Base-by-base conservation (phyloP, 92 coral and sea anemone genomes). In the Bergia sp. region DNA sequence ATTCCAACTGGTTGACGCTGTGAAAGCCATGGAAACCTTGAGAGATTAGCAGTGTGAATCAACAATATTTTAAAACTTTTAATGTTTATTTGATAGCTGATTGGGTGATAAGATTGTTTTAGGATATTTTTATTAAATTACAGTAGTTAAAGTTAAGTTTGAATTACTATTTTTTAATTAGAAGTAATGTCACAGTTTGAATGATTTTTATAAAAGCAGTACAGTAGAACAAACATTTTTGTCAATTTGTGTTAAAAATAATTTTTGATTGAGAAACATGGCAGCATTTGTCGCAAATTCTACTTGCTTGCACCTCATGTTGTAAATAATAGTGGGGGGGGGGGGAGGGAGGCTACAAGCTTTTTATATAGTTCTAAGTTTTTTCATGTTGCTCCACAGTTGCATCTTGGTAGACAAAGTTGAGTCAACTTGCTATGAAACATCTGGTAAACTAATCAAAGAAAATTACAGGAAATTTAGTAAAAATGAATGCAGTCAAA, bases 21-120 rank as follows among this genome's bases (percentile, higher is more conserved):
- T 42, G 55, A 23, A 83, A 82, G 58, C 49, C 61, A 45, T 29
- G 61, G 40, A 36, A 82, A 44, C 57, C 39, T 50, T 67, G 9
- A 13, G 13, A 77, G 37, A 67, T 43, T 83, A 69, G 47, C 40
- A 23, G 38, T 45, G 21, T 23, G 9, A 83, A 23, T n/a, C 44
- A 36, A 29, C 40, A 83, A n/a, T 83, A 83, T 83, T 83, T 67
- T 38, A 18, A 39, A 83, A 83, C 66, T 69, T 67, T 61, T 66
- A 39, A 16, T 73, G 39, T 79, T 36, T 8, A 65, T 45, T 79
- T 38, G 69, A 58, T 13, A 53, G 29, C 86, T 43, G 50, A 15
- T 83, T 45, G 69, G 78, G 77, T 83, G 71, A 80, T 38, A 58
- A 41, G 16, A 37, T 69, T 83, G 47, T 23, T 67, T 23, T 67